phyloP scores from a whole-genome alignment of 1,140 invertebrate species.

The Caenorhabditis tropicalis region DNA sequence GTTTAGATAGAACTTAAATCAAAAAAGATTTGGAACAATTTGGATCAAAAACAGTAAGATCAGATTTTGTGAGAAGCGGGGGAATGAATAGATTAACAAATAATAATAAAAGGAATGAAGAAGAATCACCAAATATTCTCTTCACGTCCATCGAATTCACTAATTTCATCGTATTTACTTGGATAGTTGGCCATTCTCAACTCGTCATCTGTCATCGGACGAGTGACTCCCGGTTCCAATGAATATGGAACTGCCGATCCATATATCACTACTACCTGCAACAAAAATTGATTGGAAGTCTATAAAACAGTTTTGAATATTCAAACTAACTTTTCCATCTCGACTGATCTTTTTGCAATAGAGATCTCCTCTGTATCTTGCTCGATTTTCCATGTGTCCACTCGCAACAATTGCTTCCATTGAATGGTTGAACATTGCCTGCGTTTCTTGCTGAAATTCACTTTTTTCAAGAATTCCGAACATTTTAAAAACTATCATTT shows the following conservation, averaged over 20 bases:
- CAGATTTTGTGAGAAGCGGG: not conserved
- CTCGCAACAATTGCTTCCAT: slow-evolving; percentile 33
- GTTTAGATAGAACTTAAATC: not conserved
- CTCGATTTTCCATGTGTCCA: not conserved
- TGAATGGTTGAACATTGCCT: not conserved
- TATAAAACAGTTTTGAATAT: too few species aligned
- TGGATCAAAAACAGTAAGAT: not conserved
- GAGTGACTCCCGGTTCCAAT: not conserved
- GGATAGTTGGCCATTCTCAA: not conserved
- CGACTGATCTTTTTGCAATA: slow-evolving; percentile 24
- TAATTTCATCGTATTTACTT: not conserved
- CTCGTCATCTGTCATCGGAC: not conserved
- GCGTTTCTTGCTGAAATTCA: slow-evolving; percentile 24
- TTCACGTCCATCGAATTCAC: not conserved
- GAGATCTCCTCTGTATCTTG: slow-evolving; percentile 7
- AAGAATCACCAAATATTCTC: slow-evolving; percentile 3
- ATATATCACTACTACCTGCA: not conserved
- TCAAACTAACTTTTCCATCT: not conserved
- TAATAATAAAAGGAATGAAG: not conserved
- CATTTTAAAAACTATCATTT: too few species aligned
- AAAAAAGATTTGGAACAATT: not conserved
- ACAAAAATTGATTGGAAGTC: too few species aligned
- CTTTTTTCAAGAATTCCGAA: too few species aligned
- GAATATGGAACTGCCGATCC: not conserved
- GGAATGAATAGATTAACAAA: not conserved